Base-by-base conservation (phyloP, 64 coral and sea anemone genomes). In the Pocillopora damicornis region DNA sequence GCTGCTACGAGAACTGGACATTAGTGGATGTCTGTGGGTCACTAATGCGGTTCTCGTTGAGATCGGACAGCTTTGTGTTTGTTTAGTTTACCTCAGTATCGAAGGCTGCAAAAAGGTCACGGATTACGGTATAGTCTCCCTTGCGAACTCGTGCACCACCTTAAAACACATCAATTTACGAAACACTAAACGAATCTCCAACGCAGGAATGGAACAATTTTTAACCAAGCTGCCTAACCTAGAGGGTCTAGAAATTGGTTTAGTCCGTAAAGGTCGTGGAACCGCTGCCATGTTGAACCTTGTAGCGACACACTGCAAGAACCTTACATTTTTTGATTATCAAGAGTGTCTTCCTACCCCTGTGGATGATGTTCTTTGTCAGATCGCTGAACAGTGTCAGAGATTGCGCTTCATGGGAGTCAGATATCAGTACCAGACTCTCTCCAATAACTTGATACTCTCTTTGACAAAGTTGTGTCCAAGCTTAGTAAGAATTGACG, bases 81-180 rank as follows among this genome's bases (percentile, higher is more conserved):
- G 60, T 26, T 35, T 94, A 66, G 77, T 51, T 11, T 90, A 81
- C 56, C 88, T 94, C 4, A 90, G 15, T 68, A 90, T 94, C 67
- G 92, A 94, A 45, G 92, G 92, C 0, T 94, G 87, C 59, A 89
- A 86, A 72, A 90, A 90, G 23, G 92, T 94, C 4, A 90, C 88
- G 16, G 92, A 94, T 37, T 20, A 58, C 57, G 88, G 74, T 1
- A 56, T 94, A 36, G 75, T 79, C 17, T 34, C 38, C 18, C 75
- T 94, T 4, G 74, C 92, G 38, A 86, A 42, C 51, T 60, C 36
- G 6, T 79, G 88, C 63, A 11, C 26, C 22, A 72, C 15, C 25
- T 25, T 94, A 65, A 94, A 86, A 35, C 92, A 94, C 45, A 58
- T 90, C 38, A 94, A 94, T 75, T 45, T 94, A 30, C 88, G 88